Conservation (phyloP, 2,797 vertebrate genomes). For the Mareca strepera region DNA sequence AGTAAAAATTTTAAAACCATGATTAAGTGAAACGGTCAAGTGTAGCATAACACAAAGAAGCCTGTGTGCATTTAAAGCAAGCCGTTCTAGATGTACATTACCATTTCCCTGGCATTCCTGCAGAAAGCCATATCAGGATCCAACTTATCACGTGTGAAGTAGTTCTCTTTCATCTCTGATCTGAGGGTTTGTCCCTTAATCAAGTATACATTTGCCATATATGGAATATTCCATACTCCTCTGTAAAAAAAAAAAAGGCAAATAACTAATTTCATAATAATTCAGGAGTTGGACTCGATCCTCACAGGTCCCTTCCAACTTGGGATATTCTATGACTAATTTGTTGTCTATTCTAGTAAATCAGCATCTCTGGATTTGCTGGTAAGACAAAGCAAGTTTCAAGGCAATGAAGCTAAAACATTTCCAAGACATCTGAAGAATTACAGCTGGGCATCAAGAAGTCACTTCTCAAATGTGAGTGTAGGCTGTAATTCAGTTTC, state of each 20-base stretch:
- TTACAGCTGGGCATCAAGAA: slow-evolving; percentile 3
- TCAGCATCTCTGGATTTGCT: background rate
- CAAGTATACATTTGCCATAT: slow-evolving; percentile 94
- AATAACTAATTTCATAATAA: background rate
- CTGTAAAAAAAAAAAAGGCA: slow-evolving; percentile 75
- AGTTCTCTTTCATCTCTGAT: slow-evolving; percentile 91
- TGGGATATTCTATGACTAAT: background rate
- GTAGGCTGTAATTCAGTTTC: background rate
- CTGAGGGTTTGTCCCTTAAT: slow-evolving; percentile 89
- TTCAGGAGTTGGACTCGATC: too few relatives aligned
- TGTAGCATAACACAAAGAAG: slow-evolving; percentile 33
- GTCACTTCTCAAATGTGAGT: background rate
- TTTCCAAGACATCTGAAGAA: background rate
- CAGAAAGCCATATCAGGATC: slow-evolving; percentile 97
- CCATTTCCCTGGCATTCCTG: slow-evolving; percentile 92
- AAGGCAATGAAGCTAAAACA: background rate
- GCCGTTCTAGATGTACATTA: slow-evolving; percentile 74
- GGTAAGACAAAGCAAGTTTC: background rate
- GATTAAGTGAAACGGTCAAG: slow-evolving; percentile 27
- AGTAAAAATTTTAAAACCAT: slow-evolving; percentile 34
- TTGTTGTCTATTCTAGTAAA: background rate
- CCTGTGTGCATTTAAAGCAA: background rate
- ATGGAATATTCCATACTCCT: slow-evolving; percentile 97
- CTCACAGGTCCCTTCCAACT: too few relatives aligned
- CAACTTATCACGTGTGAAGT: slow-evolving; percentile 92